Conservation (phyloP, 1,140 invertebrate species). For the Aphis gossypii region DNA sequence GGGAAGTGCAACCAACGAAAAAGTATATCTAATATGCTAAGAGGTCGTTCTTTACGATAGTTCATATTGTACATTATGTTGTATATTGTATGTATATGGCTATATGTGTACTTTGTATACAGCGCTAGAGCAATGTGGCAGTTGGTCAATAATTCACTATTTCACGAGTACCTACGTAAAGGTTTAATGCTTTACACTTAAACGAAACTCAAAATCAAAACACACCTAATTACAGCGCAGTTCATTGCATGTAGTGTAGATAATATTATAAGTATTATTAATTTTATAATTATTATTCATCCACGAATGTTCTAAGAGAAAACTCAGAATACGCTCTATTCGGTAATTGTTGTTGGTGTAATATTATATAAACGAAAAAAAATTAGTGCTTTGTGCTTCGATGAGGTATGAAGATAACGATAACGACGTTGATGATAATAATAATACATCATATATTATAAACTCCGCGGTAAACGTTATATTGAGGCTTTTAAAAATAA, state of each 20-base stretch:
- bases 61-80: neutral
- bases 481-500: constrained; percentile 18
- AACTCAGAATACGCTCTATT: neutral
- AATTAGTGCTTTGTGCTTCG: too few relatives aligned
- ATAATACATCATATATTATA: neutral
- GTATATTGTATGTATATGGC: neutral
- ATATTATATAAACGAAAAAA: neutral
- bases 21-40: constrained; percentile 14
- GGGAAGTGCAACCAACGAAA: neutral
- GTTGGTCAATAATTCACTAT: neutral
- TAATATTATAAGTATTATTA: too few relatives aligned
- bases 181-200: neutral
- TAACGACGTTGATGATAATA: neutral
- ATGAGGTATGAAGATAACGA: neutral
- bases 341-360: neutral
- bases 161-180: neutral
- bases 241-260: neutral
- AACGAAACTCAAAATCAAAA: neutral
- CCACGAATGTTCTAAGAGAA: neutral
- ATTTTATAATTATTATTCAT: too few relatives aligned
- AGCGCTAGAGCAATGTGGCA: neutral
- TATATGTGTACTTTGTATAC: neutral
- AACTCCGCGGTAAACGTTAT: neutral
- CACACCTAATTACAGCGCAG: neutral
- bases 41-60: neutral